phyloP scores from a whole-genome alignment of 2,113 vertebrate genomes.

The Vidua chalybeata region DNA sequence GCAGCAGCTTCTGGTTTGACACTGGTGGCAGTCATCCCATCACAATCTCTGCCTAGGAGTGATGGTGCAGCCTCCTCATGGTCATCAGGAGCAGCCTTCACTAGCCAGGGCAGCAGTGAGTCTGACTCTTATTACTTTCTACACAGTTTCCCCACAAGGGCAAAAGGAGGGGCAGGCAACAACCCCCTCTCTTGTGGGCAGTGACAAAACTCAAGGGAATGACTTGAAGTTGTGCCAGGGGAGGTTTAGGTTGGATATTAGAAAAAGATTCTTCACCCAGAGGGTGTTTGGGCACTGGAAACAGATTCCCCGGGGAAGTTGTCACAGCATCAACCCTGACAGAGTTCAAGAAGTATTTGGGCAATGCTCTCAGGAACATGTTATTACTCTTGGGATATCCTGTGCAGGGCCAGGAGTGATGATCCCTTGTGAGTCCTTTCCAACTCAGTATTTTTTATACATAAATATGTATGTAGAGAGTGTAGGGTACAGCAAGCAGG shows the following conservation, averaged over 20 bases:
- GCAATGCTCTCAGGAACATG: background rate
- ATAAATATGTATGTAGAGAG: no score
- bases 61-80: accelerated
- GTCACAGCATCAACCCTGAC: background rate
- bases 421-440: background rate
- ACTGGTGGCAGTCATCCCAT: background rate
- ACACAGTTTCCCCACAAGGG: background rate
- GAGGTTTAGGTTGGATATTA: background rate
- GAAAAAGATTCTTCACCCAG: background rate
- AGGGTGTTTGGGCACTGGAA: background rate
- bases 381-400: background rate
- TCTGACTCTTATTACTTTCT: background rate
- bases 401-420: background rate
- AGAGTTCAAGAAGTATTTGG: background rate
- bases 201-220: background rate
- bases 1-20: background rate
- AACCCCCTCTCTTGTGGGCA: background rate
- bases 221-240: background rate
- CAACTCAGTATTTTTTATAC: background rate
- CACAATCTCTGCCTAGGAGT: background rate
- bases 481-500: no score
- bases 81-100: background rate
- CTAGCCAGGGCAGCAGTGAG: background rate
- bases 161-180: background rate
- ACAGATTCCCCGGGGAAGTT: background rate